Conservation (phyloP, 2,113 vertebrate species). For the Rhipidura dahli region DNA sequence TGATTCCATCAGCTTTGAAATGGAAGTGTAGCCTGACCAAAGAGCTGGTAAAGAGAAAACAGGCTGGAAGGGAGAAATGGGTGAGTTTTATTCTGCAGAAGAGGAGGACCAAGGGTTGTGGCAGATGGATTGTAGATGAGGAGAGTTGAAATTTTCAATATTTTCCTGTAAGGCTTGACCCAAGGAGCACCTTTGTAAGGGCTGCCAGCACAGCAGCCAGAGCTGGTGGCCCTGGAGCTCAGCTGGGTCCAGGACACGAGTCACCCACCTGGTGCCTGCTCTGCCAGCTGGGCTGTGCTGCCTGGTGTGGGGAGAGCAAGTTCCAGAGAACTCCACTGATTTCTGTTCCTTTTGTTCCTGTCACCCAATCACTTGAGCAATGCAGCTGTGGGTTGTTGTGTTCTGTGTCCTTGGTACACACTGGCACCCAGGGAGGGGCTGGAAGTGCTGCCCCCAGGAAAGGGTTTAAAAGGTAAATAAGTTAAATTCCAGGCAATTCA, state of each 20-base stretch:
- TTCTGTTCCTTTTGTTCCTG: neutral
- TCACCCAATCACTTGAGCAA: neutral
- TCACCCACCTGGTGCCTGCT: neutral
- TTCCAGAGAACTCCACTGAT: neutral
- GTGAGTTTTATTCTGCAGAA: neutral
- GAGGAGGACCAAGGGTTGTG: neutral
- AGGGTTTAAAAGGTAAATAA: neutral
- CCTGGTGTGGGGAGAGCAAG: neutral
- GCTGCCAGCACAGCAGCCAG: neutral
- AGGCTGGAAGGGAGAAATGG: neutral
- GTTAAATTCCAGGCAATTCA: neutral
- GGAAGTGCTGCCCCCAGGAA: neutral
- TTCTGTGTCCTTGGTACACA: accelerated
- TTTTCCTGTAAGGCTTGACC: neutral
- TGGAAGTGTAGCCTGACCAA: no score
- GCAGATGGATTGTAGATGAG: neutral
- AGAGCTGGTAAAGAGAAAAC: neutral
- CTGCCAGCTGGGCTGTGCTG: neutral
- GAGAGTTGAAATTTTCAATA: neutral
- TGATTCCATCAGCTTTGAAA: neutral
- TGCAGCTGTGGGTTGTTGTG: accelerated
- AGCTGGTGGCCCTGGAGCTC: neutral
- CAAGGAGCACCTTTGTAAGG: neutral
- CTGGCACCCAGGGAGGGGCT: accelerated
- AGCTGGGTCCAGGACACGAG: accelerated